Percentiles rank a stretch among this genome's conserved stretches.
Conservation (phyloP, 2,888 invertebrate genomes). For the Spatulosminthurus flaviceps region DNA sequence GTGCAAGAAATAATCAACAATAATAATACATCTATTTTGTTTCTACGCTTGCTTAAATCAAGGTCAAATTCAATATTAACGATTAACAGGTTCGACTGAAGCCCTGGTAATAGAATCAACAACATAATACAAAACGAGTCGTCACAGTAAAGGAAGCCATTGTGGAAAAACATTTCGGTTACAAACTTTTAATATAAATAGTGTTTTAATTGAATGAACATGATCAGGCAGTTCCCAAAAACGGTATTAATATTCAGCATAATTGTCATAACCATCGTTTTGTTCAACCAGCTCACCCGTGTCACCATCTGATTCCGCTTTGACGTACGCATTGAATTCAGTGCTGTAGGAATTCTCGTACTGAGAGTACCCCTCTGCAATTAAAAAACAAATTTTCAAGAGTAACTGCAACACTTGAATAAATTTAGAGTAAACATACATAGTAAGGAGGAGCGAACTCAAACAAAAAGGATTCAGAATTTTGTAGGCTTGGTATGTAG, state of each 20-base stretch:
- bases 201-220: not conserved
- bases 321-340: constrained; percentile 24
- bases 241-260: not conserved
- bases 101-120: not conserved
- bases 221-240: not conserved
- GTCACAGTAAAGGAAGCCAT: not conserved
- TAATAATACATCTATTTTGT: no score
- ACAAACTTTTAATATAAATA: not conserved
- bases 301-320: constrained; percentile 28
- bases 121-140: constrained; percentile 12
- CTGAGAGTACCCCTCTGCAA: constrained; percentile 34
- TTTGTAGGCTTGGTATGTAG: no score
- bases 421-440: not conserved
- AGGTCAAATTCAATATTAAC: not conserved
- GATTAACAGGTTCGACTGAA: not conserved
- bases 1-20: no score
- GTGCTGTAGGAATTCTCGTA: constrained; percentile 28
- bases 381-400: not conserved
- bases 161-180: not conserved
- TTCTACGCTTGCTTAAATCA: not conserved
- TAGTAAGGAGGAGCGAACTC: not conserved
- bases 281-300: constrained; percentile 10
- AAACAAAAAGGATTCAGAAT: no score
- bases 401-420: no score
- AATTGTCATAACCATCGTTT: constrained; percentile 23